Evolutionary conservation across 2,113 vertebrate species (phyloP), one percentile per base, ranked within the genome.

Genomic region (Cheilinus undulatus): DNA sequence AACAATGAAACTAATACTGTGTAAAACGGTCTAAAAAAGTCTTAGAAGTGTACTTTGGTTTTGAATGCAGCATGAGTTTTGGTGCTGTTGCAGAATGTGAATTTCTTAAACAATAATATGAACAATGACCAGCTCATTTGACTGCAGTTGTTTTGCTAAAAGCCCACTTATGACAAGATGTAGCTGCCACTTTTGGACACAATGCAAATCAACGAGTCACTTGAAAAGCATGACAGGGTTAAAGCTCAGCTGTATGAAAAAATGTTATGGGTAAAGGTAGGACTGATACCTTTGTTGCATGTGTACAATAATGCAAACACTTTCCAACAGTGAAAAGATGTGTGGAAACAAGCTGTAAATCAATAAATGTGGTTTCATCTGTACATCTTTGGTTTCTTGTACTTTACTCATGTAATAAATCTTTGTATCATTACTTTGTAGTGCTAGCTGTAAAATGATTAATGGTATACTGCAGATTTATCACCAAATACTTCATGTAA

Each of bases 291-390:
- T 60, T 13, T 28, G 13, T 45, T 68, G 83, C 73, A 86, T 80
- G 78, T 77, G 23, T 61, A 45, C 45, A 48, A 34, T 23, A 50
- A 60, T 65, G 46, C 40, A 54, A 73, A 60, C 30, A 27, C 15
- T 45, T 49, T 69, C 7, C 23, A 50, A 23, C 17, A 13, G 23
- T 24, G 14, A 27, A 23, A 22, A 56, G 11, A 28, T 49, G 12
- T 58, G 19, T 76, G 58, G 57, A 5, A 32, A 46, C 67, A 58
- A 52, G 8, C 54, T 80, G 64, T 40, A 76, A 67, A 46, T 68
- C 52, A 77, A 82, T 86, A 75, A 84, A 86, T 51, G 7, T 22
- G 12, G 28, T 73, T 72, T 38, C 28, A 66, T 66, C 54, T 22
- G 19, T 30, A 46, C 26, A 13, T 20, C 34, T 56, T 22, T 8